Evolutionary conservation across 2,797 vertebrate genomes (phyloP), one percentile per base, ranked within the genome.

Genomic region (Etheostoma nigrum): DNA sequence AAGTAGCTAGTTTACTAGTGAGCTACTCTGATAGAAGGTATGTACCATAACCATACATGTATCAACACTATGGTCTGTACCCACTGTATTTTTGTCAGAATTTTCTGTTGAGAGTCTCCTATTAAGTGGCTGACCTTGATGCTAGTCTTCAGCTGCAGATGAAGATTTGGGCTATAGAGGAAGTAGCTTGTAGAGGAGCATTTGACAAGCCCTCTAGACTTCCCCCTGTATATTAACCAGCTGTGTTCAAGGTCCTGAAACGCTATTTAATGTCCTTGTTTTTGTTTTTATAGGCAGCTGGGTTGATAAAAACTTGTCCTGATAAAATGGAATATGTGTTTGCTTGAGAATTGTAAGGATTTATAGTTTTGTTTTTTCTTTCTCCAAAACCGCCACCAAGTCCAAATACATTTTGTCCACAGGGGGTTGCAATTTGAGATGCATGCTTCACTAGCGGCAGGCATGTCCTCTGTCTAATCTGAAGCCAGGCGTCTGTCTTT

Each of bases 391-490:
- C 52, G 67, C 44, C 63, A 19, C 44, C 61, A 78, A 82, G 65
- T 82, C 74, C 71, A 82, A 25, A 67, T 68, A 53, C 44, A 25
- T 59, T 74, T 82, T 76, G 58, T 79, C 60, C 59, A 53, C 44
- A 23, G 63, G 62, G 36, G 73, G 30, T 51, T 53, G 79, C 72
- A 86, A 85, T 87, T 80, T 60, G 79, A 90, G 81, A 89, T 64
- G 61, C 33, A 45, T 60, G 12, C 69, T 67, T 83, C 36, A 55
- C 48, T 54, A 76, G 64, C 1, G n/a, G 52, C 85, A 79, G 69
- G 73, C 67, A 76, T 79, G 65, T 85, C 44, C 51, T 69, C 57
- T 19, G 62, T 84, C 88, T 94, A 90, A 93, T 94, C 91, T 93
- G 77, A 85, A 91, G 79, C 67, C 83, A 82, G 83, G 86, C 83